Conservation (phyloP, 2,888 invertebrate species). For the Aromia moschata region DNA sequence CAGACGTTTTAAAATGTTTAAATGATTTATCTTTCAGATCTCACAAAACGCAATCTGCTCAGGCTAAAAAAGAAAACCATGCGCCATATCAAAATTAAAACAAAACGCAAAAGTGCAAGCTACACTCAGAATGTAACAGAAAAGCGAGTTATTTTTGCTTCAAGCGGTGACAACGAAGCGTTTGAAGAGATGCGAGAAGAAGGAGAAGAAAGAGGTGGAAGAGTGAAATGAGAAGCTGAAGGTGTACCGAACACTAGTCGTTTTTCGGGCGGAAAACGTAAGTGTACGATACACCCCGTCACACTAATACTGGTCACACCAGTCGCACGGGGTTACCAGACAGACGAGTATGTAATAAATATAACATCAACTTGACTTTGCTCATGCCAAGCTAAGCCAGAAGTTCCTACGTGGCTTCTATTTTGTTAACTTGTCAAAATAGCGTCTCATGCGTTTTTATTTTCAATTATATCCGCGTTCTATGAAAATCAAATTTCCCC, state of each 20-base stretch:
- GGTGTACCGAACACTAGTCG: slow-evolving; percentile 55
- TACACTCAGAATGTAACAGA: neutral
- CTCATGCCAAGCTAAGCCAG: slow-evolving; percentile 55
- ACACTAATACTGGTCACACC: slow-evolving; percentile 49
- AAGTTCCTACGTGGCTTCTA: slow-evolving; percentile 51
- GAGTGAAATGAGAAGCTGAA: slow-evolving; percentile 42
- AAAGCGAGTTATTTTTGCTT: slow-evolving; percentile 1
- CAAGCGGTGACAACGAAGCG: slow-evolving; percentile 4
- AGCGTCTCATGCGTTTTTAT: too few relatives aligned
- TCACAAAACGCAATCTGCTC: too few relatives aligned
- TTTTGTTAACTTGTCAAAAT: too few relatives aligned
- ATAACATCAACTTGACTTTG: slow-evolving; percentile 57
- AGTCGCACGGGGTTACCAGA: slow-evolving; percentile 63
- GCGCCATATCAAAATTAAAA: slow-evolving; percentile 23
- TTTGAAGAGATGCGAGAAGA: neutral
- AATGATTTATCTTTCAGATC: too few relatives aligned
- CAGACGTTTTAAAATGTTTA: too few relatives aligned
- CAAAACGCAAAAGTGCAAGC: slow-evolving; percentile 25
- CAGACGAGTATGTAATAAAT: slow-evolving; percentile 58
- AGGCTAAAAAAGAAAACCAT: slow-evolving; percentile 25
- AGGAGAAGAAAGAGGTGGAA: slow-evolving; percentile 29
- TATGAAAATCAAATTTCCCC: too few relatives aligned
- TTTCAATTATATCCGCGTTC: too few relatives aligned
- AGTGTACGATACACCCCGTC: slow-evolving; percentile 55
- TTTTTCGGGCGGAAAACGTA: slow-evolving; percentile 32